Conservation (phyloP, 2,797 vertebrate species). For the Pangasius djambal region DNA sequence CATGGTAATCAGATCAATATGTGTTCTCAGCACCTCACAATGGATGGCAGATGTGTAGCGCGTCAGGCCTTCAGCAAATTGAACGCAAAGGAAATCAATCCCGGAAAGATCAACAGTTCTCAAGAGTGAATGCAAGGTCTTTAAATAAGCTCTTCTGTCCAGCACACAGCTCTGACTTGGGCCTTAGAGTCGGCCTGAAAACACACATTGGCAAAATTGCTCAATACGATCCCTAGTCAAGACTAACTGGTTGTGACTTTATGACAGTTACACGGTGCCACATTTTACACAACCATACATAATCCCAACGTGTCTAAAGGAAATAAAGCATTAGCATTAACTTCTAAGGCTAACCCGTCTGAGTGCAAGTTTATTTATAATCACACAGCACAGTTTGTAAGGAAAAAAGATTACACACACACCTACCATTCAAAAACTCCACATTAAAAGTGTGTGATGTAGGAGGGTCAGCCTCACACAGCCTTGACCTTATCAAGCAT, state of each 20-base stretch:
- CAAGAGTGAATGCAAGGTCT: conserved; percentile 46
- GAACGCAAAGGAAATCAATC: conserved; percentile 59
- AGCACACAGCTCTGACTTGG: conserved; percentile 24
- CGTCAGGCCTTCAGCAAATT: conserved; percentile 44
- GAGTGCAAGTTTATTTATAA: not conserved
- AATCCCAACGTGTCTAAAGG: not conserved
- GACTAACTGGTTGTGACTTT: conserved; percentile 46
- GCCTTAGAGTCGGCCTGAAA: conserved; percentile 35
- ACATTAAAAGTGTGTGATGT: conserved; percentile 24
- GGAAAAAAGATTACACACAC: not conserved
- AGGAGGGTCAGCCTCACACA: conserved; percentile 20
- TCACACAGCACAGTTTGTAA: not conserved
- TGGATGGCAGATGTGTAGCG: conserved; percentile 52
- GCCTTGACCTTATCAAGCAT: conserved; percentile 45
- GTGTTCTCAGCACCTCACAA: conserved; percentile 48
- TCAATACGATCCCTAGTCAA: conserved; percentile 18
- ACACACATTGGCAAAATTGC: conserved; percentile 44
- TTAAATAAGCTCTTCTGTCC: conserved; percentile 50
- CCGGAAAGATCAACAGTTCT: conserved; percentile 52
- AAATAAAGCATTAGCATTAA: conserved; percentile 7
- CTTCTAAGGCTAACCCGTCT: not conserved
- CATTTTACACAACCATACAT: conserved; percentile 18
- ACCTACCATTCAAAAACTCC: not conserved
- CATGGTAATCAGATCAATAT: conserved; percentile 57
- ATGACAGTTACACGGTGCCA: conserved; percentile 38